These are phyloP conservation scores for Corythaeola cristata DNA, from an alignment of 2,113 vertebrate genomes.

Conservation along the genomic window DNA sequence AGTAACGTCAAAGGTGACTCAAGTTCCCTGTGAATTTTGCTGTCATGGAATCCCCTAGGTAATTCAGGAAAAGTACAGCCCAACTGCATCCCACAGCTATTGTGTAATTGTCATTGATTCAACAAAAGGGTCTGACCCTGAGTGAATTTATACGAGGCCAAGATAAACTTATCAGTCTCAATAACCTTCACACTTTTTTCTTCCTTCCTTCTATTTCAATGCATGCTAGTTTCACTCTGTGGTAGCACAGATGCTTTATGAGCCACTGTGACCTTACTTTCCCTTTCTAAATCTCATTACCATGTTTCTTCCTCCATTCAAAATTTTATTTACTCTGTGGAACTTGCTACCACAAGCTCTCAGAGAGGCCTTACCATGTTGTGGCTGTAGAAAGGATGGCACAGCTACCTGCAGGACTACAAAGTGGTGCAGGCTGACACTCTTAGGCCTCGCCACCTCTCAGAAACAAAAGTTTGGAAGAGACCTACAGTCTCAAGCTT, in stretches of 20 bases:
- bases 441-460: neutral
- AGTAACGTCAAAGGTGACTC: constrained; percentile 10
- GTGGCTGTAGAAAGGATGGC: neutral
- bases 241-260: constrained; percentile 8
- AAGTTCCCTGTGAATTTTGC: constrained; percentile 43
- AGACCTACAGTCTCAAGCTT: neutral
- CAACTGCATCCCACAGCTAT: neutral
- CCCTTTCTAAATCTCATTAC: constrained; percentile 22
- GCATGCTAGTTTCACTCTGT: neutral
- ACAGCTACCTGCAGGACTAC: neutral
- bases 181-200: constrained; percentile 64
- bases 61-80: constrained; percentile 57
- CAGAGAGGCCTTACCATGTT: neutral
- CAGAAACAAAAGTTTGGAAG: neutral
- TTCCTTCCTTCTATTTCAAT: constrained; percentile 57
- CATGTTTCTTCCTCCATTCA: neutral
- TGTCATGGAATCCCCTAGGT: neutral
- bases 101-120: constrained; percentile 64
- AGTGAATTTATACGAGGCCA: constrained; percentile 27
- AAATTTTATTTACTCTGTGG: neutral
- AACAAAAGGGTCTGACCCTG: constrained; percentile 62
- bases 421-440: neutral
- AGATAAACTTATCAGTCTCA: constrained; percentile 54
- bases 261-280: constrained; percentile 36
- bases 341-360: neutral